phyloP scores from a whole-genome alignment of 2,113 vertebrate genomes.

The Brachypodius melanocephalos region DNA sequence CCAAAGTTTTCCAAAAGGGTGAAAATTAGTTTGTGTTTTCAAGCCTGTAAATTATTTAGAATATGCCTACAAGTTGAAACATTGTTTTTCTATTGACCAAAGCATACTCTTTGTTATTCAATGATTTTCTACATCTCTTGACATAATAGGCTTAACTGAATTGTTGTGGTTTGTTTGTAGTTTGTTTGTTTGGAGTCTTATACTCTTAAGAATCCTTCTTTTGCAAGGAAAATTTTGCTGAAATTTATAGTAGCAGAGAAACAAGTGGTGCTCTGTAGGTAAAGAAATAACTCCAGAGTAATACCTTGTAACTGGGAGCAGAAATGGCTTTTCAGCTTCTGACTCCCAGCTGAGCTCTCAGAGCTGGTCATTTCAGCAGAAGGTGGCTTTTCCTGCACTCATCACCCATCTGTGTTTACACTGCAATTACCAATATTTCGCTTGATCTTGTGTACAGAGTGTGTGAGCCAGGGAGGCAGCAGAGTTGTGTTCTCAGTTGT shows the following conservation, averaged over 20 bases:
- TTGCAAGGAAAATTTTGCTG: background rate
- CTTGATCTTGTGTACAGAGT: background rate
- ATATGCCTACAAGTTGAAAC: background rate
- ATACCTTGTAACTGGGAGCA: background rate
- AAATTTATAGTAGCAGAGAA: background rate
- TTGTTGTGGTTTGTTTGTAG: background rate
- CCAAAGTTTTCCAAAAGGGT: background rate
- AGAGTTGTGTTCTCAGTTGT: background rate
- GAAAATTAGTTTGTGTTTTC: background rate
- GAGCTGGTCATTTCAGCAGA: background rate
- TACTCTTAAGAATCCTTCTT: background rate
- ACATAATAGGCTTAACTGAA: background rate
- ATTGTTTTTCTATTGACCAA: background rate
- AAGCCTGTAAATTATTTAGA: background rate
- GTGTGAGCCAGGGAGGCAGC: background rate
- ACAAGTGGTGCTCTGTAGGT: background rate
- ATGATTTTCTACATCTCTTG: background rate
- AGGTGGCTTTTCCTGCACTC: background rate
- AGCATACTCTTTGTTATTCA: background rate
- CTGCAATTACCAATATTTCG: background rate
- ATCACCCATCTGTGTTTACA: background rate
- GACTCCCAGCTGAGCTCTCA: background rate
- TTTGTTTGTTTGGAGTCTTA: background rate
- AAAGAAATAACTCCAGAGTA: background rate
- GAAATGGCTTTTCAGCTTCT: slow-evolving; percentile 1